Base-by-base conservation (phyloP, 2,888 invertebrate species). In the Deladenus siricidicola region DNA sequence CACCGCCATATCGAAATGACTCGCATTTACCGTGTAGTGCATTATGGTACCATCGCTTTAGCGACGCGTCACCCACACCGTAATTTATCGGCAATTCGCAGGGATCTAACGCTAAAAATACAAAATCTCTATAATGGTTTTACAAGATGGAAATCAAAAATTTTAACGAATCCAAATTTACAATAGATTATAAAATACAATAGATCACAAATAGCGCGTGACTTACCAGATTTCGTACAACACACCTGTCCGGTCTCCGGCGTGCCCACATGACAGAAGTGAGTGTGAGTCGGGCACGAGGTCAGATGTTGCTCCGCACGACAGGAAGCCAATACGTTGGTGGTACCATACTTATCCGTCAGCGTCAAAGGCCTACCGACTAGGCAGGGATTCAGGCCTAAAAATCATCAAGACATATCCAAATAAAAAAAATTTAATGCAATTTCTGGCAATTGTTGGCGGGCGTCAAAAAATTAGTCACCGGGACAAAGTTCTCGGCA, bases 1-100 rank as follows among this genome's bases (percentile, higher is more conserved):
- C 50, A 50, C 77, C 77, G 24, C 69, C 66, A 55, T 76, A 77
- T 19, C 63, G 65, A 65, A 77, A 77, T 24, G 70, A 66, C 42
- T 70, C 65, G 61, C 76, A 76, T 42, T 51, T 62, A 56, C 71
- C 66, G 43, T 67, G 62, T 47, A 62, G 68, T 1, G 65, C 57
- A 50, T 76, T 74, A 65, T 68, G 74, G 70, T 72, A 75, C 71
- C 70, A 76, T 56, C 76, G 60, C 24, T 70, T 69, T 23, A 75
- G 63, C 0, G 68, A 66, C 42, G 73, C 71, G 1, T 64, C 62
- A 8, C 76, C 75, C 4, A 55, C 59, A 29, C 76, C 76, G 23
- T 71, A 67, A 28, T 68, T 68, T 6, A 70, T 53, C 3, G 70
- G 62, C 58, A 70, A 68, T 19, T 73, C 70, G 56, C 75, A 75